Percentiles rank a stretch among this genome's conserved stretches.
Evolutionary conservation across 2,113 vertebrate species (phyloP).

Genomic region (Platanista minor): DNA sequence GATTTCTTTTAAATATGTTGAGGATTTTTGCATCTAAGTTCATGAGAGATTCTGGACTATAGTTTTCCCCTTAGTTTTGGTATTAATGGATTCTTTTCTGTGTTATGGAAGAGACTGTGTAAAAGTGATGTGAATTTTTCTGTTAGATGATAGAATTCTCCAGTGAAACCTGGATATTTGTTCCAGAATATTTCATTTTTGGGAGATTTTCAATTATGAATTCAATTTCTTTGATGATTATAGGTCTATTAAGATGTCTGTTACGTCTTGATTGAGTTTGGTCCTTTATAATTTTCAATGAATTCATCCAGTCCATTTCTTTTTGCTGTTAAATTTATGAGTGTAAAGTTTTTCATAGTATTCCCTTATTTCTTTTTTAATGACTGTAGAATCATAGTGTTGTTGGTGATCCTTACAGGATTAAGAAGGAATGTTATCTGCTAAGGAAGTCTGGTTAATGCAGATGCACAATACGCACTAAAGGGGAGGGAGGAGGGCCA

Average conservation of each 20-base stretch:
- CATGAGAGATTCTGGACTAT: neutral
- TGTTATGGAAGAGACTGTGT: neutral
- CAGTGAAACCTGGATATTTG: neutral
- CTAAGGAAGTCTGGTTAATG: neutral
- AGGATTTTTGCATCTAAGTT: neutral
- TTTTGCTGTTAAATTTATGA: neutral
- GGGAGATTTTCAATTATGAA: neutral
- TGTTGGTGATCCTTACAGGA: neutral
- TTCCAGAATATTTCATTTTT: neutral
- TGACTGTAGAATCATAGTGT: neutral
- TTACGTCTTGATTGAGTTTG: neutral
- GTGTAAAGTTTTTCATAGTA: neutral
- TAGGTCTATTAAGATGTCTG: neutral
- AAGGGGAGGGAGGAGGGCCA: neutral
- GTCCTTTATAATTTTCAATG: neutral
- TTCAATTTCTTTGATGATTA: neutral
- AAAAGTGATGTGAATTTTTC: neutral
- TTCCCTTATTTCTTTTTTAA: neutral
- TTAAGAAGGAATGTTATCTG: neutral
- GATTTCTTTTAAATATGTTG: neutral
- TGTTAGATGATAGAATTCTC: neutral
- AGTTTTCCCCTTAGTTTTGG: neutral
- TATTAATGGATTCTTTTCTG: neutral
- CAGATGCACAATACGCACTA: neutral
- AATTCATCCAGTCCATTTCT: neutral